Evolutionary conservation across 2,888 invertebrate species (phyloP).

Genomic region (Dicyrtoma fusca): DNA sequence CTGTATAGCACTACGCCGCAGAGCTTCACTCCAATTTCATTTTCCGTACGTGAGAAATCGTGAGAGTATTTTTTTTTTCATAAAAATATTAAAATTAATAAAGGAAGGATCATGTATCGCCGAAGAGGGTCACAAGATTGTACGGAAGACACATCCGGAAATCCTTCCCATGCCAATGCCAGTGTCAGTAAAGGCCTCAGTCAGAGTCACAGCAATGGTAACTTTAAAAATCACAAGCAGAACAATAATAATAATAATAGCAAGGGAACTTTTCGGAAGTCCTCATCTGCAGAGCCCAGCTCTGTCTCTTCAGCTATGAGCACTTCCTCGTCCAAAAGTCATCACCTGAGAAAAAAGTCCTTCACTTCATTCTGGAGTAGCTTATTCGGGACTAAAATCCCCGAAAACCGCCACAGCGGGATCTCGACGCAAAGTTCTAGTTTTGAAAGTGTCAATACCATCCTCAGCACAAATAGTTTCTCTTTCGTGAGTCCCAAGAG

Average conservation of each 20-base stretch:
- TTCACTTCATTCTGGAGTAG: conserved; percentile 30
- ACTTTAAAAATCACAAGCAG: background rate
- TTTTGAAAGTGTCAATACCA: conserved; percentile 53
- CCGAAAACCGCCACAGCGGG: conserved; percentile 25
- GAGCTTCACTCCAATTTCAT: background rate
- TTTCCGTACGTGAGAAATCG: background rate
- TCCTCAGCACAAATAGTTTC: conserved; percentile 51
- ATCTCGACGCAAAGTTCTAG: conserved; percentile 38
- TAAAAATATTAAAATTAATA: too few species aligned
- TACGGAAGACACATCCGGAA: background rate
- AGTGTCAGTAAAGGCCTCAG: background rate
- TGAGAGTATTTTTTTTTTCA: too few species aligned
- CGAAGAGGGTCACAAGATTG: conserved; percentile 5
- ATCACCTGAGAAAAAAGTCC: conserved; percentile 17
- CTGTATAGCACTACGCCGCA: background rate
- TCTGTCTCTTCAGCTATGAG: background rate
- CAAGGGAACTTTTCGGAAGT: conserved; percentile 16
- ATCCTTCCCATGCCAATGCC: background rate
- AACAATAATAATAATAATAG: background rate
- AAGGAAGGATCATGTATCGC: conserved; percentile 13
- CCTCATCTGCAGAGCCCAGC: conserved; percentile 30
- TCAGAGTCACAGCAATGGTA: background rate
- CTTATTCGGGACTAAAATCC: conserved; percentile 31
- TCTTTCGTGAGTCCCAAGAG: conserved; percentile 50
- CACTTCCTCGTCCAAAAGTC: background rate